phyloP scores from a whole-genome alignment of 2,797 vertebrate genomes.

The Cephalopachus bancanus region DNA sequence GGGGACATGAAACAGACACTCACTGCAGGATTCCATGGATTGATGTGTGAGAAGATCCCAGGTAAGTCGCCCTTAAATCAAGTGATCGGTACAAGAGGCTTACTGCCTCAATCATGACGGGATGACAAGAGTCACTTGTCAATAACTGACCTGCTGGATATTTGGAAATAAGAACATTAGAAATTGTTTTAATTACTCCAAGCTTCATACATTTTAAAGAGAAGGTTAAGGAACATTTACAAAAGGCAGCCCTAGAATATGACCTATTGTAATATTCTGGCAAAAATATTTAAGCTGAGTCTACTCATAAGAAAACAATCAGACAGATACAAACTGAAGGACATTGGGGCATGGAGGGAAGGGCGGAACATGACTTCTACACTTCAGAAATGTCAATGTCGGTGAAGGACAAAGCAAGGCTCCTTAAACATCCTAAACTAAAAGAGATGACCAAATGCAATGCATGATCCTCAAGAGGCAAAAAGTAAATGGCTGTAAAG shows the following conservation, averaged over 20 bases:
- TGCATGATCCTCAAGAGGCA: not conserved
- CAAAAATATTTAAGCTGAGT: not conserved
- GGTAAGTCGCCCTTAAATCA: constrained; percentile 75
- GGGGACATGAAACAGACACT: constrained; percentile 62
- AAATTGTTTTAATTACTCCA: not conserved
- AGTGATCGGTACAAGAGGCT: constrained; percentile 78
- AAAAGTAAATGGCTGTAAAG: not conserved
- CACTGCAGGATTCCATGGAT: constrained; percentile 77
- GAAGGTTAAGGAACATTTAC: not conserved
- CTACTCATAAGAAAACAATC: not conserved
- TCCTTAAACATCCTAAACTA: not conserved
- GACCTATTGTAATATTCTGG: not conserved
- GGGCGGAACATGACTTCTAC: not conserved
- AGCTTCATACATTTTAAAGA: not conserved
- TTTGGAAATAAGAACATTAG: constrained; percentile 59
- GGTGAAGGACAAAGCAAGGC: constrained; percentile 25
- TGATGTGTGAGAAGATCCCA: constrained; percentile 76
- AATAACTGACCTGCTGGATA: constrained; percentile 83
- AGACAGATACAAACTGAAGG: not conserved
- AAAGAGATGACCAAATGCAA: not conserved
- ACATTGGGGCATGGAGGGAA: not conserved
- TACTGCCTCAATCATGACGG: constrained; percentile 70
- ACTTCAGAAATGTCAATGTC: not conserved
- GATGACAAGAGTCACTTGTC: constrained; percentile 57
- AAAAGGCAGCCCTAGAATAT: not conserved